Evolutionary conservation across 2,113 vertebrate species (phyloP).

Genomic region (Bubalus kerabau): DNA sequence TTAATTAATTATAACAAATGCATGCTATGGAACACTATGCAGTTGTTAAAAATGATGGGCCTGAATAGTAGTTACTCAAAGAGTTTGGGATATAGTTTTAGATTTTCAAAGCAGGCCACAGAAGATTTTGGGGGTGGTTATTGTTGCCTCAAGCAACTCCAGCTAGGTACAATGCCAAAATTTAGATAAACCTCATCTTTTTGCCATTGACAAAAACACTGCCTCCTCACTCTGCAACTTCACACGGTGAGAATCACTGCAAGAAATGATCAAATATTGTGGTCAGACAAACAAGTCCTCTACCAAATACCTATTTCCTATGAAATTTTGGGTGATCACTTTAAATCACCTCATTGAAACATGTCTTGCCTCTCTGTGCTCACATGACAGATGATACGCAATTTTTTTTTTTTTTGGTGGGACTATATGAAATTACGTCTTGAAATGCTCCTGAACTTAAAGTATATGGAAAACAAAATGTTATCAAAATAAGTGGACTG

Average conservation of each 20-base stretch:
- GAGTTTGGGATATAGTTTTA: neutral
- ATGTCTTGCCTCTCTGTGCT: neutral
- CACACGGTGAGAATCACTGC: neutral
- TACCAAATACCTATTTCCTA: neutral
- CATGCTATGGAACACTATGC: neutral
- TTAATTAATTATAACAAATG: neutral
- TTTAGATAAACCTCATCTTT: neutral
- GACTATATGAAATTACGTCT: neutral
- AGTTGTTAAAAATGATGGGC: neutral
- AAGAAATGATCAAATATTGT: neutral
- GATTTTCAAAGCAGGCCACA: neutral
- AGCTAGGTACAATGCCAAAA: neutral
- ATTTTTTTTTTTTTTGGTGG: neutral
- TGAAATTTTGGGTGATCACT: neutral
- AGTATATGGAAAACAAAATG: conserved; percentile 4
- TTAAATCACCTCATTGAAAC: neutral
- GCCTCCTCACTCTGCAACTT: neutral
- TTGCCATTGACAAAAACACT: neutral
- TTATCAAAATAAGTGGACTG: neutral
- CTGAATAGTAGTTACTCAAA: neutral
- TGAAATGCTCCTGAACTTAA: neutral
- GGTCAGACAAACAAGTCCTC: neutral
- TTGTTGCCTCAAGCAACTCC: neutral
- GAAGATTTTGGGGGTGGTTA: neutral
- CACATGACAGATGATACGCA: neutral